A percentile compares a stretch with the other conserved stretches of the same genome.
These are phyloP conservation scores for Ophion obscuratus DNA, from an alignment of 2,888 invertebrate genomes.

Conservation along the genomic window DNA sequence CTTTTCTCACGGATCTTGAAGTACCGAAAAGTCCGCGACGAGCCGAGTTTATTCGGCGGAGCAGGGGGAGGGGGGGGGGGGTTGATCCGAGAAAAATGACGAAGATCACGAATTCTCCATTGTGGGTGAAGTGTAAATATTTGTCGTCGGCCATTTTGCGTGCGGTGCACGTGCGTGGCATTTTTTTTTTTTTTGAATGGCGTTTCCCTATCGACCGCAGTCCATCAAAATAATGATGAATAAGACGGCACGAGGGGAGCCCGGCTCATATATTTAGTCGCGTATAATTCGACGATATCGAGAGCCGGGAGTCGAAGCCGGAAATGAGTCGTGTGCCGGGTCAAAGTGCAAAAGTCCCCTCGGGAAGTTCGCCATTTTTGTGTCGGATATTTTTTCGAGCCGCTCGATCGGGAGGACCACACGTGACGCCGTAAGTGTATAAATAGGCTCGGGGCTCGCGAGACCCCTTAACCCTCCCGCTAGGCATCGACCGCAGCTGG, in stretches of 20 bases:
- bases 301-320: constrained; percentile 9
- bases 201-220: too few relatives aligned
- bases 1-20: constrained; percentile 1
- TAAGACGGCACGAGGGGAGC: too few relatives aligned
- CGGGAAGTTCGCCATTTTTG: neutral
- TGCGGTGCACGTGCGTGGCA: too few relatives aligned
- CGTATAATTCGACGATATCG: too few relatives aligned
- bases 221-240: too few relatives aligned
- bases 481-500: constrained; percentile 48
- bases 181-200: too few relatives aligned
- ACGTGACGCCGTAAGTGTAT: constrained; percentile 45
- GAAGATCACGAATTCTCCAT: too few relatives aligned
- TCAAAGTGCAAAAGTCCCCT: constrained; percentile 3
- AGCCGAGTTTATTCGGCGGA: too few relatives aligned
- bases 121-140: too few relatives aligned
- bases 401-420: constrained; percentile 25
- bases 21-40: neutral
- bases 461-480: constrained; percentile 22
- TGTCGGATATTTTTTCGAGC: neutral
- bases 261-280: too few relatives aligned
- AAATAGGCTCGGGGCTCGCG: constrained; percentile 37
- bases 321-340: constrained; percentile 17
- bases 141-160: too few relatives aligned
- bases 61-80: too few relatives aligned
- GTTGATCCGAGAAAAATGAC: neutral